Evolutionary conservation across 2,888 invertebrate genomes (phyloP).

Genomic region (Muschampia plurimacula): DNA sequence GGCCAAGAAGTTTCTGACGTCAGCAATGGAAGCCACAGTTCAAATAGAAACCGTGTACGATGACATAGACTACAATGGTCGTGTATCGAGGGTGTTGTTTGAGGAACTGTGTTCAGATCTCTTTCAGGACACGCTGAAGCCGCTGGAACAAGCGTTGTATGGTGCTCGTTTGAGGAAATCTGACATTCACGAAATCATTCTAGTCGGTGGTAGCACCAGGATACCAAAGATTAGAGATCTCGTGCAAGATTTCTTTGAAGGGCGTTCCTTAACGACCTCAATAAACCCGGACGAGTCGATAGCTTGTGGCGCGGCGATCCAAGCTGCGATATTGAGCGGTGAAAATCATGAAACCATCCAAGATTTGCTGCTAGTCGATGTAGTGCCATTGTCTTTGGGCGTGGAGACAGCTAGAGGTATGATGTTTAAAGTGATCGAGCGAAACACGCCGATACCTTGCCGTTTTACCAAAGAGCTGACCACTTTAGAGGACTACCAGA

Average conservation of each 20-base stretch:
- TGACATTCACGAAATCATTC: slow-evolving; percentile 61
- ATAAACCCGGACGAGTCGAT: slow-evolving; percentile 73
- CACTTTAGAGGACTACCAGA: slow-evolving; percentile 69
- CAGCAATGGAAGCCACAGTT: slow-evolving; percentile 58
- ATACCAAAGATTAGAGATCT: slow-evolving; percentile 67
- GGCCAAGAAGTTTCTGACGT: slow-evolving; percentile 62
- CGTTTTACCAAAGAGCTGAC: slow-evolving; percentile 65
- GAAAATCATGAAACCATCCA: slow-evolving; percentile 55
- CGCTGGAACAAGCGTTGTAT: slow-evolving; percentile 57
- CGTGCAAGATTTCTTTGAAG: slow-evolving; percentile 61
- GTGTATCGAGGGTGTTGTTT: slow-evolving; percentile 60
- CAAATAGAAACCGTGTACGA: slow-evolving; percentile 60
- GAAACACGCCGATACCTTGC: slow-evolving; percentile 70
- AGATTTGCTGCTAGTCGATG: slow-evolving; percentile 62
- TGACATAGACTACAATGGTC: slow-evolving; percentile 62
- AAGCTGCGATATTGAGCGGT: slow-evolving; percentile 65
- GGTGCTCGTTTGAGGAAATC: slow-evolving; percentile 60
- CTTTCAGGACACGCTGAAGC: slow-evolving; percentile 61
- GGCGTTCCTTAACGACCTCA: slow-evolving; percentile 54
- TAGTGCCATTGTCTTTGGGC: slow-evolving; percentile 69
- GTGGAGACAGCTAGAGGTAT: slow-evolving; percentile 69
- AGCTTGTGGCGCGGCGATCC: slow-evolving; percentile 71
- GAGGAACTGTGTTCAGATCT: slow-evolving; percentile 73
- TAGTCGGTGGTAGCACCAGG: slow-evolving; percentile 71
- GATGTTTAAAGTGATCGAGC: slow-evolving; percentile 69